Base-by-base conservation (phyloP, 2,797 vertebrate genomes). In the Chiroxiphia lanceolata region DNA sequence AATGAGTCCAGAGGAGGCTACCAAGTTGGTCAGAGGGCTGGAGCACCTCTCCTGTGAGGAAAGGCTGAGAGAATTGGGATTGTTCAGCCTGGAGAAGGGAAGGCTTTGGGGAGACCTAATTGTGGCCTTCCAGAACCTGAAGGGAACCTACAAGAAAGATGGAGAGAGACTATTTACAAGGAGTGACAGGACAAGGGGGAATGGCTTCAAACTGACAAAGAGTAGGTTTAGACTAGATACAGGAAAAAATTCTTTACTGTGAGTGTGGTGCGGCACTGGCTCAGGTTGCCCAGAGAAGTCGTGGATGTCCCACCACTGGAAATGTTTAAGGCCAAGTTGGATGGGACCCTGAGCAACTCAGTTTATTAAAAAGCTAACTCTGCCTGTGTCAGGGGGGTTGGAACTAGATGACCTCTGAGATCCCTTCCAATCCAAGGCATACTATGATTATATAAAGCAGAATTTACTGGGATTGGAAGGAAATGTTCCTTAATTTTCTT, bases 271-370 rank as follows among this genome's bases (percentile, higher is more conserved):
- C 60, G 31, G 25, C 31, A 12, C 44, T 48, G 64, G 44, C 29
- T 17, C 22, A n/a, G 42, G 29, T 1, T 81, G 25, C 15, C 36
- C 54, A 60, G 25, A n/a, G 44, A 15, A 69, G 36, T 26, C 60
- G 33, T 42, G 45, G 36, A 19, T 53, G 51, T 4, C 29, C 29
- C 36, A 31, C 51, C 3, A 26, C 36, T 70, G 45, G 36, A 2
- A 25, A 10, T 25, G 45, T 25, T 3, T 56, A 10, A 44, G 38
- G 56, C 31, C 44, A 15, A 18, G 44, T 0, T 50, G 54, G 31
- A 50, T 10, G 7, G 34, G 29, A 4, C 19, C n/a, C 1, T 0
- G 23, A 29, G 45, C 9, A 34, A 1, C 8, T 31, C 57, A 44
- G 23, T 3, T 4, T 15, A 19, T 31, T n/a, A 45, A 20, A n/a